Percentiles rank a stretch among this genome's conserved stretches.
Conservation (phyloP, 2,797 vertebrate genomes). For the Trachops cirrhosus region DNA sequence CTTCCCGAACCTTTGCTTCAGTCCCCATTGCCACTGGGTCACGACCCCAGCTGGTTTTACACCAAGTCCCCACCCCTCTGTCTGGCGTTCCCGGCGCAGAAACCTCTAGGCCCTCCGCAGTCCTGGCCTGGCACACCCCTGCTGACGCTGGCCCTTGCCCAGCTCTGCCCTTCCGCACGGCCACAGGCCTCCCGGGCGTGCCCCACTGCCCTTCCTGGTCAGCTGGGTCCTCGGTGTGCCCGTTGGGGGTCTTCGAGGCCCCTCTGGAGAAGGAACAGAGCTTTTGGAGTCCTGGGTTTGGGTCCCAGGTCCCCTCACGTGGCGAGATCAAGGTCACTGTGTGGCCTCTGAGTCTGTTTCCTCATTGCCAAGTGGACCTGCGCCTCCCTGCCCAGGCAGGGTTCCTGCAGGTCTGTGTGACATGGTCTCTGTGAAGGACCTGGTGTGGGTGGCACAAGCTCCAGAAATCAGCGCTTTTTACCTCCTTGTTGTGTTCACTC, state of each 20-base stretch:
- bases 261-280: background rate
- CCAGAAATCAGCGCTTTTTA: background rate
- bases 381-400: background rate
- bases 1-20: background rate
- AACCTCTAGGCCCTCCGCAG: rapidly evolving
- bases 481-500: background rate
- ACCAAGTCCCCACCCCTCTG: background rate
- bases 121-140: too few relatives aligned
- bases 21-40: background rate
- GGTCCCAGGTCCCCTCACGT: background rate
- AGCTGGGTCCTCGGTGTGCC: background rate
- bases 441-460: rapidly evolving
- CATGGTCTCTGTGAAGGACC: background rate
- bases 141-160: background rate
- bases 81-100: background rate
- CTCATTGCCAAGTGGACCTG: background rate
- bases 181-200: background rate
- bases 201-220: background rate
- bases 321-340: background rate
- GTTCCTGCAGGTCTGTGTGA: rapidly evolving
- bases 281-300: background rate
- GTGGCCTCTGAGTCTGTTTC: background rate
- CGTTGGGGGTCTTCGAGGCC: background rate
- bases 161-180: background rate
- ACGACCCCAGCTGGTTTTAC: background rate